A percentile compares a stretch with the other conserved stretches of the same genome.
Evolutionary conservation across 2,113 vertebrate genomes (phyloP).

Genomic region (Manacus vitellinus): DNA sequence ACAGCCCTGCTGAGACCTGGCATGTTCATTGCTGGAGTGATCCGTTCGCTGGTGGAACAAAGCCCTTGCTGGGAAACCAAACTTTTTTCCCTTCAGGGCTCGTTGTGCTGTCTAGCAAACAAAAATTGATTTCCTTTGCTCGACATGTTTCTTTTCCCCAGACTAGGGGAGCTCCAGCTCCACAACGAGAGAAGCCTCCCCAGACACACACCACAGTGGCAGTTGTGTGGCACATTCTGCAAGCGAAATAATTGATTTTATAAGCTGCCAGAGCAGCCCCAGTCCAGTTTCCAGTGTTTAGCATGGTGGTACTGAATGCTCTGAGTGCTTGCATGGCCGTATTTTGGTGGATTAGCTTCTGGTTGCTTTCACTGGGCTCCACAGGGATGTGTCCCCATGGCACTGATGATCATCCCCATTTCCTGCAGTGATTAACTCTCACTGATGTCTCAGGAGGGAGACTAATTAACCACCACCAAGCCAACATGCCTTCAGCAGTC

Average conservation of each 20-base stretch:
- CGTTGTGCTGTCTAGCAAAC: neutral
- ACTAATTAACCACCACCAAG: neutral
- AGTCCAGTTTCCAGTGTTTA: rapidly evolving
- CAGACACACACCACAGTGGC: rapidly evolving
- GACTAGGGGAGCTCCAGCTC: neutral
- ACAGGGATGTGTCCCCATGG: neutral
- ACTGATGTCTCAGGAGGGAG: rapidly evolving
- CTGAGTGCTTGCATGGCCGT: neutral
- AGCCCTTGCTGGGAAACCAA: neutral
- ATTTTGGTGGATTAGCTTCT: neutral
- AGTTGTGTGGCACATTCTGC: rapidly evolving
- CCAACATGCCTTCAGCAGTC: neutral
- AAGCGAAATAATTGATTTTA: neutral
- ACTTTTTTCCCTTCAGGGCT: neutral
- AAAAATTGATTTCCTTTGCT: neutral
- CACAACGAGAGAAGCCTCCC: neutral
- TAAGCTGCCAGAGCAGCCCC: neutral
- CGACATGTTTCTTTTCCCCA: neutral
- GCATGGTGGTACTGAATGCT: rapidly evolving
- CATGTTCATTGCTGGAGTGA: rapidly evolving
- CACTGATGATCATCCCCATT: neutral
- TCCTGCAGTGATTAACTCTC: neutral
- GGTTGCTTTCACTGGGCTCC: neutral
- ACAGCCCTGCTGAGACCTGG: neutral
- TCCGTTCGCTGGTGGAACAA: neutral